A percentile compares a stretch with the other conserved stretches of the same genome.
Evolutionary conservation across 2,113 vertebrate species (phyloP).

Genomic region (Phycodurus eques): DNA sequence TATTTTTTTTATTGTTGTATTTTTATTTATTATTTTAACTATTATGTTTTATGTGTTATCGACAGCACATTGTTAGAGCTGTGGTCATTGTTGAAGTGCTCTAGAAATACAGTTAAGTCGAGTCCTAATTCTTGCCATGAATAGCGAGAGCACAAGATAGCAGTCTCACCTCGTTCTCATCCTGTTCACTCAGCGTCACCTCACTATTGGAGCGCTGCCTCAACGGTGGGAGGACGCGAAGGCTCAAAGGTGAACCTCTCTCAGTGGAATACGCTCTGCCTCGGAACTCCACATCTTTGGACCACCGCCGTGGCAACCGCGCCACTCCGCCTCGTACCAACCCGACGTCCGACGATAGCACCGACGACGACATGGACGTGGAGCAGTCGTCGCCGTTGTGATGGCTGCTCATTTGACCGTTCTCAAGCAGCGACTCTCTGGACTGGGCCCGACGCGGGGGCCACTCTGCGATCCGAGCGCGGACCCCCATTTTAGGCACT

Average conservation of each 20-base stretch:
- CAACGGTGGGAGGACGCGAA: slow-evolving; percentile 70
- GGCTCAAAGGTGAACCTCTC: slow-evolving; percentile 67
- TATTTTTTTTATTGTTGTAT: too few species aligned
- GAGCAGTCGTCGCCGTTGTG: slow-evolving; percentile 56
- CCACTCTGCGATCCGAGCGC: slow-evolving; percentile 89
- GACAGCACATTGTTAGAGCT: too few species aligned
- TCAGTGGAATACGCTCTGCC: slow-evolving; percentile 72
- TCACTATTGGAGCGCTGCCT: slow-evolving; percentile 90
- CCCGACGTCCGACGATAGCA: slow-evolving; percentile 43
- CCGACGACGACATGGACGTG: slow-evolving; percentile 30
- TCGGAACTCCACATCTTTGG: slow-evolving; percentile 84
- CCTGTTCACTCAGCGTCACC: slow-evolving; percentile 88
- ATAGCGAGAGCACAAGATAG: background rate
- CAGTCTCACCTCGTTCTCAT: slow-evolving; percentile 66
- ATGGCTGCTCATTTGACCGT: slow-evolving; percentile 53
- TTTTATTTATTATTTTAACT: too few species aligned
- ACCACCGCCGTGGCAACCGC: slow-evolving; percentile 71
- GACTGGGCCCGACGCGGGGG: slow-evolving; percentile 82
- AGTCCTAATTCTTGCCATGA: too few species aligned
- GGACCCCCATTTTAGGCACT: slow-evolving; percentile 91
- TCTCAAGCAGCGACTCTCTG: slow-evolving; percentile 73
- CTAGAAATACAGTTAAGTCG: too few species aligned
- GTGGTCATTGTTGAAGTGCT: too few species aligned
- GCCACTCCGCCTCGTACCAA: slow-evolving; percentile 59
- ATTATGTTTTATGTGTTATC: too few species aligned